Base-by-base conservation (phyloP, 1,140 invertebrate species). In the Drosophila cardini region DNA sequence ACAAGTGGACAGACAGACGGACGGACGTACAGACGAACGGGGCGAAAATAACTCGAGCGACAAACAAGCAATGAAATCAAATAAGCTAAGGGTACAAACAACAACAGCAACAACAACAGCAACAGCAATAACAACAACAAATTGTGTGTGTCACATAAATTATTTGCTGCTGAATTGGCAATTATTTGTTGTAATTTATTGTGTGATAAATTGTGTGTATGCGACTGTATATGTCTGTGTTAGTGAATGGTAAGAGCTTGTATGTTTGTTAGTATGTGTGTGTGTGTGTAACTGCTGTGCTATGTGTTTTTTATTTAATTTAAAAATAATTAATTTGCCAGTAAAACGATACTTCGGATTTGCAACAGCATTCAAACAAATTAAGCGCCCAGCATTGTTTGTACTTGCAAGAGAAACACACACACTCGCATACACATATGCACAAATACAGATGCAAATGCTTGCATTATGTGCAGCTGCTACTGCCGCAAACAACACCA, bases 171-270 rank as follows among this genome's bases (percentile, higher is more conserved):
- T 78, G 72, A 78, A 78, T 78, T 78, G 72, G 76, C 76, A 78
- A 78, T 78, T 78, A 78, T 78, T 78, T 78, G 72, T 65, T 75
- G 72, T 78, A 78, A 78, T 78, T 78, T 78, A 78, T 78, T 78
- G 76, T 70, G 65, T 78, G 65, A 78, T 74, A 78, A 78, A 78
- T 78, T 75, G 48, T 52, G 61, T 63, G 61, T 43, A 61, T 65
- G 46, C 38, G 13, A 34, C 18, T 58, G 30, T 11, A 16, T 64
- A 38, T 71, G 16, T 42, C 21, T 26, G 21, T 26, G 21, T 26
- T 26, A 26, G 21, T 26, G 4, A 4, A 26, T 26, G 21, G 21
- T 26, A 26, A 26, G 21, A 26, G 21, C 21, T 26, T 5, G 8
- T 13, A 8, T 38, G 42, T 7, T 16, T 52, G 16, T 45, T n/a